A percentile compares a stretch with the other conserved stretches of the same genome.
phyloP scores from a whole-genome alignment of 2,888 invertebrate species.

The Melanargia galathea region DNA sequence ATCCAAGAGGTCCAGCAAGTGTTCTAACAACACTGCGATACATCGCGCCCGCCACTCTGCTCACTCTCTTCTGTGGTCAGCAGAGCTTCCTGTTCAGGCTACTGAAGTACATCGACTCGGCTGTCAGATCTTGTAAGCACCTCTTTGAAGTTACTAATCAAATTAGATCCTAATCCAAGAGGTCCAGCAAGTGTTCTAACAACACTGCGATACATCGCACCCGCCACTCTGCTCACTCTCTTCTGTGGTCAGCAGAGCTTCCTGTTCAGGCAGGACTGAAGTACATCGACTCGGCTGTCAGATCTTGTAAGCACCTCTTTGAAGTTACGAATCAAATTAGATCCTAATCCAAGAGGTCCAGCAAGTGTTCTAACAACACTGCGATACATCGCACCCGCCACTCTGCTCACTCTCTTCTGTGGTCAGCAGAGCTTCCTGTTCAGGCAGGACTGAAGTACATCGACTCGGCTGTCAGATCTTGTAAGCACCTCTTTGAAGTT shows the following conservation, averaged over 20 bases:
- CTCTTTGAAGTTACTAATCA: no score
- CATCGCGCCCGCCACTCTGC: conserved; percentile 80
- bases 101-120: conserved; percentile 77
- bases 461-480: conserved; percentile 78
- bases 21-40: conserved; percentile 41
- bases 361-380: not conserved
- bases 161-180: no score
- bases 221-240: conserved; percentile 79
- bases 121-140: conserved; percentile 79
- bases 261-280: conserved; percentile 75
- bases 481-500: conserved; percentile 68
- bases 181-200: not conserved
- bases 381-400: conserved; percentile 76
- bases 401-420: conserved; percentile 80
- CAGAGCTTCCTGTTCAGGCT: conserved; percentile 79
- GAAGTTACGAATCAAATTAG: no score
- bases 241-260: conserved; percentile 82
- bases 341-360: not conserved
- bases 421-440: conserved; percentile 80
- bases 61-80: conserved; percentile 80
- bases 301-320: conserved; percentile 74
- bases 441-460: conserved; percentile 76
- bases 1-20: not conserved
- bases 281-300: conserved; percentile 78
- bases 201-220: conserved; percentile 64